phyloP scores from a whole-genome alignment of 1,140 invertebrate species.

The Coenobita brevimanus region DNA sequence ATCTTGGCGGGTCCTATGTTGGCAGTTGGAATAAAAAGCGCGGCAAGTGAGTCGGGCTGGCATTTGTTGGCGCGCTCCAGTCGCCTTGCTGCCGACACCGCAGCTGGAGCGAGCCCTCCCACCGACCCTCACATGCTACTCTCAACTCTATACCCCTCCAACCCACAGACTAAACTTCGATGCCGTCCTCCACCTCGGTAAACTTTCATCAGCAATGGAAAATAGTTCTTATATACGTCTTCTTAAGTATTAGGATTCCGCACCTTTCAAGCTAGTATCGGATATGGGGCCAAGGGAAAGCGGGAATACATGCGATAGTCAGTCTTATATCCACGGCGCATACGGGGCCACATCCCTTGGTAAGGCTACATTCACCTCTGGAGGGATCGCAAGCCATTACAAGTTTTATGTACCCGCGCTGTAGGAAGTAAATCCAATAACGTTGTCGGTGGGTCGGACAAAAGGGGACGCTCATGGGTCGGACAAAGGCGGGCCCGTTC shows the following conservation, averaged over 20 bases:
- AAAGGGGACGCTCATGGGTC: constrained; percentile 67
- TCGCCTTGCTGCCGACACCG: constrained; percentile 69
- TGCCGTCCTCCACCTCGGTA: constrained; percentile 46
- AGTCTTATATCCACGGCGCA: constrained; percentile 56
- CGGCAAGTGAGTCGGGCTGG: constrained; percentile 69
- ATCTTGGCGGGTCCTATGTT: constrained; percentile 69
- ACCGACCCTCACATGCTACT: constrained; percentile 53
- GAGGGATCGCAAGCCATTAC: constrained; percentile 65
- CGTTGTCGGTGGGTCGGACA: constrained; percentile 67
- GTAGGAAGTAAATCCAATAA: constrained; percentile 69
- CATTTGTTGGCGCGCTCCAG: constrained; percentile 69
- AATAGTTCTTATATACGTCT: constrained; percentile 69
- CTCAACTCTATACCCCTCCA: constrained; percentile 58
- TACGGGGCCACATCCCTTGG: constrained; percentile 54
- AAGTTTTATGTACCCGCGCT: constrained; percentile 64
- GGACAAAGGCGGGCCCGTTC: constrained; percentile 69
- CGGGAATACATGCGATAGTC: constrained; percentile 60
- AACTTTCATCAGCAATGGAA: constrained; percentile 69
- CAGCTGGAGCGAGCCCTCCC: constrained; percentile 68
- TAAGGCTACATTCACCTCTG: constrained; percentile 59
- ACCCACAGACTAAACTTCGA: constrained; percentile 65
- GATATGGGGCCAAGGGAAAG: constrained; percentile 69
- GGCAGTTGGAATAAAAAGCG: constrained; percentile 70
- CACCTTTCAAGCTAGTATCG: constrained; percentile 67
- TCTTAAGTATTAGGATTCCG: constrained; percentile 69